A percentile compares a stretch with the other conserved stretches of the same genome.
Evolutionary conservation across 2,888 invertebrate species (phyloP).

Genomic region (Cyclophora albipunctata): DNA sequence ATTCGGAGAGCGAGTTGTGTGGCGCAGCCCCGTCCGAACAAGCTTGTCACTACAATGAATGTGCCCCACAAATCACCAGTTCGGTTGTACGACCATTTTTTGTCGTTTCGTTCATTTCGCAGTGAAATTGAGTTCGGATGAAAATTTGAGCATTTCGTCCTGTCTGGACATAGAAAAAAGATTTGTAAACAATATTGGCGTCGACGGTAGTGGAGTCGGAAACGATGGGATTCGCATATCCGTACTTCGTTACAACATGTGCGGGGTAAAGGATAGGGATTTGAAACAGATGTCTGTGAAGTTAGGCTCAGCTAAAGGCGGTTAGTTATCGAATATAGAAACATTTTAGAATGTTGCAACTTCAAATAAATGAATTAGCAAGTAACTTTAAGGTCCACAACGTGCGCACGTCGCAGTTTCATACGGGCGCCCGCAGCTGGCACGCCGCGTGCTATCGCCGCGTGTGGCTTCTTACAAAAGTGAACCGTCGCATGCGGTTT

Average conservation of each 20-base stretch:
- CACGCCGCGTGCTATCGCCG: too few species aligned
- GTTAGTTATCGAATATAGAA: too few species aligned
- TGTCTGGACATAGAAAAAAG: slow-evolving; percentile 30
- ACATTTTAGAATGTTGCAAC: too few species aligned
- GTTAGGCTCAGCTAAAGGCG: too few species aligned
- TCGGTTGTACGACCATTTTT: slow-evolving; percentile 56
- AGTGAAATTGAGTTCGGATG: slow-evolving; percentile 61
- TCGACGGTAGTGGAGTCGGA: slow-evolving; percentile 25
- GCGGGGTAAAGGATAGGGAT: too few species aligned
- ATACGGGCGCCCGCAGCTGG: too few species aligned
- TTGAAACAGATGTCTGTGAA: too few species aligned
- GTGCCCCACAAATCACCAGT: slow-evolving; percentile 68
- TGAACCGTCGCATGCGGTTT: too few species aligned
- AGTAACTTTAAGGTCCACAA: too few species aligned
- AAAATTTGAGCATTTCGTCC: slow-evolving; percentile 41
- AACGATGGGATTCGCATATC: slow-evolving; percentile 25
- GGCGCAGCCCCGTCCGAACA: slow-evolving; percentile 42
- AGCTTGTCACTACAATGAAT: slow-evolving; percentile 70
- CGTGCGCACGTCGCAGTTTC: too few species aligned
- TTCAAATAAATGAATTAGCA: too few species aligned
- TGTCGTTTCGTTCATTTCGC: slow-evolving; percentile 62
- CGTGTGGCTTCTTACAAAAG: too few species aligned
- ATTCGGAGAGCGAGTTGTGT: slow-evolving; percentile 47
- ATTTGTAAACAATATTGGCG: slow-evolving; percentile 36
- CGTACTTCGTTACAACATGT: slow-evolving; percentile 6